These are phyloP conservation scores for Schizothorax lantsangensis DNA, from an alignment of 2,797 vertebrate species.

Conservation along the genomic window DNA sequence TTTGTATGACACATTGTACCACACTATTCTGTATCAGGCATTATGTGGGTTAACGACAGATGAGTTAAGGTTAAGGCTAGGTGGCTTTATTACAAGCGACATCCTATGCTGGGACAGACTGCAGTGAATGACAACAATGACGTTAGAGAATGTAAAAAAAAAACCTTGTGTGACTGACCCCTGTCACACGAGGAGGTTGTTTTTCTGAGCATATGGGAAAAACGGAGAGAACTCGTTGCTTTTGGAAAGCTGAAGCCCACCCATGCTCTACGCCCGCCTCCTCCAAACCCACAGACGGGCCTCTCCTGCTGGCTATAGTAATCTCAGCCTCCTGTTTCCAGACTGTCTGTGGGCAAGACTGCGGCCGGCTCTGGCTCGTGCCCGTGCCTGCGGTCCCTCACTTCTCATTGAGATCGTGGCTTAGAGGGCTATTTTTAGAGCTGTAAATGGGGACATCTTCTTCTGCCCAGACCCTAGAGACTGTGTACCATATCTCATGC, in stretches of 20 bases:
- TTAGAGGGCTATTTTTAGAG: conserved; percentile 71
- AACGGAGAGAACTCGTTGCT: background rate
- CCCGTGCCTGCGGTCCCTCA: background rate
- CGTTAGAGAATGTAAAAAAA: conserved; percentile 21
- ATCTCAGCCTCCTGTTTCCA: conserved; percentile 5
- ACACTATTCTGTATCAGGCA: conserved; percentile 15
- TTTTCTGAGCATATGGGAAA: conserved; percentile 15
- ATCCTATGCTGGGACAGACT: conserved; percentile 25
- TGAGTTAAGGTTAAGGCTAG: background rate
- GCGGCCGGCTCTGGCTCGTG: background rate
- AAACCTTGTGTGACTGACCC: conserved; percentile 29
- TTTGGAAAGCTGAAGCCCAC: background rate
- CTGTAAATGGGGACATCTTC: conserved; percentile 70
- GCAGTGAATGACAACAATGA: conserved; percentile 20
- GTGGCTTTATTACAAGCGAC: conserved; percentile 32
- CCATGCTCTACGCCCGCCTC: background rate
- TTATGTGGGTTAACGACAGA: conserved; percentile 42
- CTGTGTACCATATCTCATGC: conserved; percentile 43
- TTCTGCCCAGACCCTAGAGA: conserved; percentile 60
- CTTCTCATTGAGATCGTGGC: conserved; percentile 50
- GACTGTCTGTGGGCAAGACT: conserved; percentile 8
- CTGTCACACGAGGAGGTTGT: conserved; percentile 32
- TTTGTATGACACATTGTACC: conserved; percentile 15
- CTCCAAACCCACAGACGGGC: background rate
- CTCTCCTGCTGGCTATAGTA: conserved; percentile 5